Base-by-base conservation (phyloP, 2,888 invertebrate genomes). In the Argyra leucocephala region DNA sequence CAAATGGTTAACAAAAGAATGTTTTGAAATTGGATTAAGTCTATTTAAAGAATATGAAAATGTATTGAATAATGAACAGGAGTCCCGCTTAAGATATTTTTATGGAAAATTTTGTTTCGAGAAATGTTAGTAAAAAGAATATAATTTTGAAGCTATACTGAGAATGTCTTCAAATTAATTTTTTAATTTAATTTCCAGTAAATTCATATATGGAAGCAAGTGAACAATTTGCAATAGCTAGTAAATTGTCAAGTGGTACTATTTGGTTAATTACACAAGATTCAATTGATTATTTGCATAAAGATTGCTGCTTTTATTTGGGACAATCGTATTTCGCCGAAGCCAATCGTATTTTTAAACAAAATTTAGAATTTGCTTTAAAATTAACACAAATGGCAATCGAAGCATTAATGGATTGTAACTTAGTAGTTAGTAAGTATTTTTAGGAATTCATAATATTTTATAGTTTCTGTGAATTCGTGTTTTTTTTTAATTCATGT, bases 31-130 rank as follows among this genome's bases (percentile, higher is more conserved):
- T n/a, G 48, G 18, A 18, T n/a, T 48, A 18, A 18, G 18, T 3
- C 18, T 48, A 48, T n/a, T 18, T 18, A 12, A 15, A 48, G 18
- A 48, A 18, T 18, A 18, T 12, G 6, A 15, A 18, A 4, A 48
- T 18, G 15, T 9, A 15, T 15, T 1, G 18, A 48, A 15, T 48
- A n/a, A 48, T 48, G 48, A 48, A 48, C 48, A 48, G 18, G 48
- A 48, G n/a, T 62, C 65, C 12, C 62, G 60, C 21, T 58, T 64
- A 9, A 61, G 67, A 36, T 65, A 65, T 60, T 48, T 31, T 37
- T 65, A 65, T 60, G 65, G 64, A 23, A 48, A 31, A 26, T 67
- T 67, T 60, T 64, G 60, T 60, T 22, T 64, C 4, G 67, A 65
- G 18, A 67, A 61, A 26, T 63, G 63, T 63, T 48, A 22, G 65